phyloP scores from a whole-genome alignment of 2,888 invertebrate genomes.

The Caenorhabditis angaria region DNA sequence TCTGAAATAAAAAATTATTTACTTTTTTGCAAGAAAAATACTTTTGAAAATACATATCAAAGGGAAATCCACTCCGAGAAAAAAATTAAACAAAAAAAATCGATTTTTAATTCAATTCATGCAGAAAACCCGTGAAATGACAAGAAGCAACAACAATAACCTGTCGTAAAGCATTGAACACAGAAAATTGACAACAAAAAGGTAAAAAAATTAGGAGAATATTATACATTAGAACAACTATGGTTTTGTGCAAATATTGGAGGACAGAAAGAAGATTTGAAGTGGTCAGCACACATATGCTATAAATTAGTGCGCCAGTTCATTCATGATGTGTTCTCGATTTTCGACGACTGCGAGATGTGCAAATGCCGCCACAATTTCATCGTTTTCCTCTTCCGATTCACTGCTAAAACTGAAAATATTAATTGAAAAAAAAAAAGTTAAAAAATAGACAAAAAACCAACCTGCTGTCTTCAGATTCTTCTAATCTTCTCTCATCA shows the following conservation, averaged over 20 bases:
- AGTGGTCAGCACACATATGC: neutral
- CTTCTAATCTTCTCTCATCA: neutral
- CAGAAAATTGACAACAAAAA: constrained; percentile 7
- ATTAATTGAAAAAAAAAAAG: neutral
- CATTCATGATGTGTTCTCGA: neutral
- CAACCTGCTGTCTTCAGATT: neutral
- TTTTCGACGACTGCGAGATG: neutral
- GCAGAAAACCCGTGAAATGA: constrained; percentile 8
- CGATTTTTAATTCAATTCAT: too few species aligned
- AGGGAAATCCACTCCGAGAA: neutral
- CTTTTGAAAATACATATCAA: neutral
- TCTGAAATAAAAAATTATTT: neutral
- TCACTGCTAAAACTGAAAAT: neutral
- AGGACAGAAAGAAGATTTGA: neutral
- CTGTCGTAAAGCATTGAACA: constrained; percentile 4
- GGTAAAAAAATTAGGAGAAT: constrained; percentile 9
- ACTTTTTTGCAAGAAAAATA: neutral
- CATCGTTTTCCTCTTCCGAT: neutral
- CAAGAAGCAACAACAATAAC: neutral
- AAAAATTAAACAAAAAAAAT: constrained; percentile 6
- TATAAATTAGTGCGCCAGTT: neutral
- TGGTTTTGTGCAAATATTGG: neutral
- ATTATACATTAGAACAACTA: constrained; percentile 7
- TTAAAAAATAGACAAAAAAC: neutral
- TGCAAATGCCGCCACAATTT: neutral